Conservation (phyloP, 2,797 vertebrate genomes). For the Threskiornis aethiopicus region DNA sequence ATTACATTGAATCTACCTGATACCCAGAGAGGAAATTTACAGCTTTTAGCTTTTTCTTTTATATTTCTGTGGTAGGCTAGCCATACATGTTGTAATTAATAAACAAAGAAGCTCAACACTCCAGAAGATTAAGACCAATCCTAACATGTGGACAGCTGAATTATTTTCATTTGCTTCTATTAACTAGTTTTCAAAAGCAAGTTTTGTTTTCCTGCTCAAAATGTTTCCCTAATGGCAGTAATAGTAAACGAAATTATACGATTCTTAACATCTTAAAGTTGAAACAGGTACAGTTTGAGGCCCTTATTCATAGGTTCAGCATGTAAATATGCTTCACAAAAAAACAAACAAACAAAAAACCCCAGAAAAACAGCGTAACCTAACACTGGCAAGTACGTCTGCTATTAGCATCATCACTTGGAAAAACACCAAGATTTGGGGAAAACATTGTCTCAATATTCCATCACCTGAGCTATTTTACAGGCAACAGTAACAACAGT, state of each 20-base stretch:
- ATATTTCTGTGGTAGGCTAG: not conserved
- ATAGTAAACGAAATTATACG: conserved; percentile 33
- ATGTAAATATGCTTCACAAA: not conserved
- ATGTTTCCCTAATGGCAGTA: not conserved
- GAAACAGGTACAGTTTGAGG: conserved; percentile 28
- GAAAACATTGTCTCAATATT: not conserved
- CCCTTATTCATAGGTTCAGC: not conserved
- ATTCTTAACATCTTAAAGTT: conserved; percentile 39
- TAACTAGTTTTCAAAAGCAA: conserved; percentile 53
- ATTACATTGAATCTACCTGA: conserved; percentile 39
- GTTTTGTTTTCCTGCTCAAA: conserved; percentile 41
- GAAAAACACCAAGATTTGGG: not conserved
- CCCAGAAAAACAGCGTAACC: not conserved
- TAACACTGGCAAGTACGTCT: not conserved
- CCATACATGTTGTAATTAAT: not conserved
- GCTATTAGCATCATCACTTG: not conserved
- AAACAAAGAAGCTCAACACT: conserved; percentile 19
- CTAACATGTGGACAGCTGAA: not conserved
- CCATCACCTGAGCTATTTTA: not conserved
- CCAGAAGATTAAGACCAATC: conserved; percentile 33
- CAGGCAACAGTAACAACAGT: not conserved
- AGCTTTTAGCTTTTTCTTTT: conserved; percentile 17
- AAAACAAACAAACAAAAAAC: not conserved
- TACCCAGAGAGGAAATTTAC: conserved; percentile 3
- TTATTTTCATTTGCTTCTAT: conserved; percentile 24